Base-by-base conservation (phyloP, 2,113 vertebrate genomes). In the Upupa epops region DNA sequence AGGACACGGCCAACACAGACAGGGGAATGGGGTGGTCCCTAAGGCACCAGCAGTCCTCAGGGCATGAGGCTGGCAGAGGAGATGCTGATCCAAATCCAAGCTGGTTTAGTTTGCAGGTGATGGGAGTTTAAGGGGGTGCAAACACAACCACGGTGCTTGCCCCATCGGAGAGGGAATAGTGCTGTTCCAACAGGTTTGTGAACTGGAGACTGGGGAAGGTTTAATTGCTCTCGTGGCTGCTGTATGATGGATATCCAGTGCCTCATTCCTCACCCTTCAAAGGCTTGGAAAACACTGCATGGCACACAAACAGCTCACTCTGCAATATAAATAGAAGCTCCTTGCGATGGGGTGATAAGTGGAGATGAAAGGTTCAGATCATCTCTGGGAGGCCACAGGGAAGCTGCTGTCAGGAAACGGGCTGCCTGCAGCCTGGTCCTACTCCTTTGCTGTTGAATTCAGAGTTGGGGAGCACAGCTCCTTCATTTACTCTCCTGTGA, bases 191-290 rank as follows among this genome's bases (percentile, higher is more conserved):
- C 85, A 93, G 59, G 54, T 91, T 59, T 73, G 71, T 73, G 52
- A 80, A 91, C 71, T 85, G 93, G 16, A 91, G 72, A 91, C 71
- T 85, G 93, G 16, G 89, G 72, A 92, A 83, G 69, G 22, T 70
- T 95, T 94, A 89, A 87, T 94, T 94, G 87, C 85, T 89, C 42
- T 70, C 93, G 89, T 91, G 93, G 89, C 59, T 94, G 91, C 94
- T 95, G 89, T 4, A 73, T 95, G 84, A 63, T 68, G 34, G 87
- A 8, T 69, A 87, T 58, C 55, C 66, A 87, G 15, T 85, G 40
- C 76, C 37, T 95, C 55, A 71, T 86, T 82, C 90, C 74, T 91
- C 31, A 51, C 42, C 79, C 87, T 94, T 94, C 93, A 94, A 93
- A 96, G 89, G 55, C 71, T 92, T 91, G 87, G 32, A 10, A 83